Percentiles rank a stretch among this genome's conserved stretches.
Conservation (phyloP, 1,140 invertebrate species). For the Cryptotermes secundus region DNA sequence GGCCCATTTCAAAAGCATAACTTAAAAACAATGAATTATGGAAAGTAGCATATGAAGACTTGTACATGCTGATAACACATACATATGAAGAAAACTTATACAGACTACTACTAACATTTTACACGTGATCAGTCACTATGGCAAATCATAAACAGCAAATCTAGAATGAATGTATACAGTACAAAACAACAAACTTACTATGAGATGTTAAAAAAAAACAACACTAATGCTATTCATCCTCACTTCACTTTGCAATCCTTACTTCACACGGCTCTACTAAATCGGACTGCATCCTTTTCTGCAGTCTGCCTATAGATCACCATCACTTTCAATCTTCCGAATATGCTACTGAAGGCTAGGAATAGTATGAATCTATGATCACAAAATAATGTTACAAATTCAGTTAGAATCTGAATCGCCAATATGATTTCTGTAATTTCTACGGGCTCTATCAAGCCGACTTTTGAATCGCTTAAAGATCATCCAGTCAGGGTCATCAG, state of each 20-base stretch:
- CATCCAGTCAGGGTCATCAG: constrained; percentile 23
- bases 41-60: background rate
- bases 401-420: constrained; percentile 34
- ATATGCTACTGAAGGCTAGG: background rate
- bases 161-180: background rate
- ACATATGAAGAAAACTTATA: background rate
- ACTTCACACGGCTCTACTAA: background rate
- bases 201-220: background rate
- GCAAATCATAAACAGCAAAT: background rate
- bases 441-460: constrained; percentile 22
- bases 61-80: background rate
- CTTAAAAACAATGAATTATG: background rate
- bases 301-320: background rate
- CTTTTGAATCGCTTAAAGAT: constrained; percentile 31
- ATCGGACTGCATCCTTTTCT: background rate
- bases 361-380: background rate
- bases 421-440: constrained; percentile 33
- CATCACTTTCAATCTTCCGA: background rate
- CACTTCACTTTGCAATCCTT: background rate
- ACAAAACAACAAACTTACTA: background rate
- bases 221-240: background rate
- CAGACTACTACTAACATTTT: background rate
- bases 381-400: background rate
- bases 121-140: background rate
- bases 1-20: background rate